These are phyloP conservation scores for Paratrypauchen microcephalus DNA, from an alignment of 2,797 vertebrate genomes.

Conservation along the genomic window DNA sequence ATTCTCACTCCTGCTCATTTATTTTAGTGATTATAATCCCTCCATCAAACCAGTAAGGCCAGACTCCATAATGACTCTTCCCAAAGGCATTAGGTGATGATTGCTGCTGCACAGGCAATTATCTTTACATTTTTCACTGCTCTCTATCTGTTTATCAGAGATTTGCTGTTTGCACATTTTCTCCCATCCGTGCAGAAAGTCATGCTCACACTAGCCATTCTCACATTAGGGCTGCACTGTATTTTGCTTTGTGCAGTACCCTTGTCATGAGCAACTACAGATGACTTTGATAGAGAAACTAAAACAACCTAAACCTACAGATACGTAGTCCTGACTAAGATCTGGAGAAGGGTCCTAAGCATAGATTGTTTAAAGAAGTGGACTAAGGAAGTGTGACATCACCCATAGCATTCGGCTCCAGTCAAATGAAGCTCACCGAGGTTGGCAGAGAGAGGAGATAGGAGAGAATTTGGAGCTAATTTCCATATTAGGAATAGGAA, in stretches of 20 bases:
- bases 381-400: no score
- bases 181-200: conserved; percentile 34
- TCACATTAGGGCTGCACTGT: neutral
- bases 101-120: conserved; percentile 67
- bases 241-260: neutral
- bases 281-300: neutral
- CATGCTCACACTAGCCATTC: conserved; percentile 26
- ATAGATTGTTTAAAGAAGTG: no score
- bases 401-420: no score
- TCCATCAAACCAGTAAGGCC: conserved; percentile 61
- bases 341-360: neutral
- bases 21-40: conserved; percentile 73
- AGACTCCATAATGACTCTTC: conserved; percentile 68
- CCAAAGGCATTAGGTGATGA: conserved; percentile 65
- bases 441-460: no score
- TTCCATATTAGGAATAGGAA: no score
- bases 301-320: neutral
- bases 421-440: no score
- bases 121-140: conserved; percentile 45
- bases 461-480: no score
- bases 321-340: neutral
- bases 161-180: conserved; percentile 10
- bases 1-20: conserved; percentile 73
- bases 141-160: conserved; percentile 29
- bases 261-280: neutral